phyloP scores from a whole-genome alignment of 2,797 vertebrate species.

The Dicrostonyx torquatus region DNA sequence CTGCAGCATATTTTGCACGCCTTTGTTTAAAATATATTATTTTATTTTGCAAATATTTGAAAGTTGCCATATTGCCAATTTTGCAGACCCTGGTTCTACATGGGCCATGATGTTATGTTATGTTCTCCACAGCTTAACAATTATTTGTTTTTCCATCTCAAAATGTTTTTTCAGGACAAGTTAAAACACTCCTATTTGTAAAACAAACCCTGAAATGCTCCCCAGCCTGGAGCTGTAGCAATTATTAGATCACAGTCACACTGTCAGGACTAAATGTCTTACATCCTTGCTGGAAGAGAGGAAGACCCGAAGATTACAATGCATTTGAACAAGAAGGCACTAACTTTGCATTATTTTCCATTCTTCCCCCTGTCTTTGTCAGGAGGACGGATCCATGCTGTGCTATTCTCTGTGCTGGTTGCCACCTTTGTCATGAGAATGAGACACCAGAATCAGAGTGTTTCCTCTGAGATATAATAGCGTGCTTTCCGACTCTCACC shows the following conservation, averaged over 20 bases:
- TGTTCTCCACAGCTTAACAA: neutral
- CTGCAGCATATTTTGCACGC: neutral
- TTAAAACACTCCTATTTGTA: conserved; percentile 80
- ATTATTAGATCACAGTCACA: conserved; percentile 83
- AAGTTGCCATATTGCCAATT: conserved; percentile 8
- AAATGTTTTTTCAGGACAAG: conserved; percentile 67
- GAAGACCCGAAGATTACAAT: conserved; percentile 83
- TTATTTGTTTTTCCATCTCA: neutral
- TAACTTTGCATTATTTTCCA: conserved; percentile 89
- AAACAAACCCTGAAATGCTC: conserved; percentile 72
- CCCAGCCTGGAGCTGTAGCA: conserved; percentile 72
- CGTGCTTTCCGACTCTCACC: conserved; percentile 84
- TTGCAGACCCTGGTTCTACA: conserved; percentile 3
- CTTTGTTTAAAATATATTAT: conserved; percentile 22
- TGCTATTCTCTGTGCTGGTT: conserved; percentile 86
- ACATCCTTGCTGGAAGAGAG: conserved; percentile 81
- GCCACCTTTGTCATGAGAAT: conserved; percentile 86
- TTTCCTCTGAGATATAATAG: conserved; percentile 85
- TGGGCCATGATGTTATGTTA: neutral
- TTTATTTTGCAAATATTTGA: conserved; percentile 9
- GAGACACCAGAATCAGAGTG: conserved; percentile 85
- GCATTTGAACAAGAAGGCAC: conserved; percentile 85
- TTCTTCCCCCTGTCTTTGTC: conserved; percentile 84
- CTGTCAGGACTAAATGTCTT: conserved; percentile 83
- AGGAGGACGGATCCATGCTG: conserved; percentile 84